Conservation (phyloP, 2,888 invertebrate genomes). For the Apoda limacodes region DNA sequence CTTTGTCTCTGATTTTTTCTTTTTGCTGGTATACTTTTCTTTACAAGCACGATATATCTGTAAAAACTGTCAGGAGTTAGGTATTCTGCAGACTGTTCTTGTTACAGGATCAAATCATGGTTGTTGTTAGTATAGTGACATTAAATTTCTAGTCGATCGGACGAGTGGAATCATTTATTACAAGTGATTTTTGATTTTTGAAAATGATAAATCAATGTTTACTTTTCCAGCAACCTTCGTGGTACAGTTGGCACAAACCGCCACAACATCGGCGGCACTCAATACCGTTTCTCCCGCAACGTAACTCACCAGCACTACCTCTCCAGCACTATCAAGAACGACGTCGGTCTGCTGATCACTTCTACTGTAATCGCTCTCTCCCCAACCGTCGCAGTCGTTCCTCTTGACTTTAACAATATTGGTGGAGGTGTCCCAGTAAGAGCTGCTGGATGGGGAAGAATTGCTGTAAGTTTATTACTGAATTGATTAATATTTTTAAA, state of each 20-base stretch:
- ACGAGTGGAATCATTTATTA: too few species aligned
- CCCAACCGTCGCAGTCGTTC: constrained; percentile 11
- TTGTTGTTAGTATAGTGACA: too few species aligned
- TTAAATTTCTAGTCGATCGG: too few species aligned
- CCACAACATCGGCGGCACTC: constrained; percentile 32
- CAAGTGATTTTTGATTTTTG: too few species aligned
- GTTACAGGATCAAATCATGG: too few species aligned
- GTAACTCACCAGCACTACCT: constrained; percentile 41
- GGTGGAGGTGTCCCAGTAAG: constrained; percentile 20
- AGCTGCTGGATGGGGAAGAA: constrained; percentile 29
- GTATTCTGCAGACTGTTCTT: too few species aligned
- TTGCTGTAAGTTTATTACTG: constrained; percentile 20
- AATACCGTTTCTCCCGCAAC: constrained; percentile 30
- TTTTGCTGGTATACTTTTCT: too few species aligned
- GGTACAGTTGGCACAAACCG: constrained; percentile 39
- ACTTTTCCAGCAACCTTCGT: constrained; percentile 32
- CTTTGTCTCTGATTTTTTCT: too few species aligned
- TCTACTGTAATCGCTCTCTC: constrained; percentile 11
- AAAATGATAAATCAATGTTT: too few species aligned
- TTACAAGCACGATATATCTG: too few species aligned
- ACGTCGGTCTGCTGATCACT: constrained; percentile 26
- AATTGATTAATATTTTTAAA: constrained; percentile 23
- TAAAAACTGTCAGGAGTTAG: too few species aligned
- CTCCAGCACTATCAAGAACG: constrained; percentile 24
- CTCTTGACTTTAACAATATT: constrained; percentile 19